phyloP scores from a whole-genome alignment of 2,113 vertebrate species.

The Sus scrofa region DNA sequence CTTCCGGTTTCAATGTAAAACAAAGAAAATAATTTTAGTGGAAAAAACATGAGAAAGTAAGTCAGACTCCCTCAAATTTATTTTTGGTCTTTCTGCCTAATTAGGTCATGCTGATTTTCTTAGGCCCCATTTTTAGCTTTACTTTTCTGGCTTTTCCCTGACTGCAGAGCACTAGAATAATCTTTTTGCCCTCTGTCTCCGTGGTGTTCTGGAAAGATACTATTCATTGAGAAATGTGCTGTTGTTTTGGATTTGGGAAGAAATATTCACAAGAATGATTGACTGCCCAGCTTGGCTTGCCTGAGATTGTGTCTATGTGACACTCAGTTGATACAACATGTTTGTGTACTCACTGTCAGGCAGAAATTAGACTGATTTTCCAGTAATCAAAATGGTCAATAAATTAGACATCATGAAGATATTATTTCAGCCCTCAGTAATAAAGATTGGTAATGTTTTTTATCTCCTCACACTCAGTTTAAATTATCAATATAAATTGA shows the following conservation, averaged over 20 bases:
- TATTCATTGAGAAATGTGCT: background rate
- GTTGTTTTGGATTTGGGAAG: conserved; percentile 14
- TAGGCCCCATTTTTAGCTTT: conserved; percentile 19
- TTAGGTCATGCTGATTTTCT: conserved; percentile 63
- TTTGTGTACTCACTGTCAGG: background rate
- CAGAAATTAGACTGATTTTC: background rate
- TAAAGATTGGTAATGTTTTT: background rate
- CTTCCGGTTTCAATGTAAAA: background rate
- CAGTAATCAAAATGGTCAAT: background rate
- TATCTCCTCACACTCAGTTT: background rate
- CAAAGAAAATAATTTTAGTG: conserved; percentile 45
- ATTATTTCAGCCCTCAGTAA: background rate
- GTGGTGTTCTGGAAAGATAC: conserved; percentile 36
- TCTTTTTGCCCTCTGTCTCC: background rate
- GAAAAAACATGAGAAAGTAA: conserved; percentile 9
- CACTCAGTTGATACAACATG: background rate
- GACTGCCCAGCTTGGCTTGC: background rate
- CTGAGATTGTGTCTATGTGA: background rate
- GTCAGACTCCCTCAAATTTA: background rate
- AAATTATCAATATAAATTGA: background rate
- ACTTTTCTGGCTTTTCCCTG: conserved; percentile 55
- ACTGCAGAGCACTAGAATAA: conserved; percentile 35
- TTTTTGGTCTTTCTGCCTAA: conserved; percentile 55
- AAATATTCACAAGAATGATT: background rate
- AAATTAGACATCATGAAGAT: background rate